Conservation (phyloP, 1,140 invertebrate species). For the Ceratosolen solmsi region DNA sequence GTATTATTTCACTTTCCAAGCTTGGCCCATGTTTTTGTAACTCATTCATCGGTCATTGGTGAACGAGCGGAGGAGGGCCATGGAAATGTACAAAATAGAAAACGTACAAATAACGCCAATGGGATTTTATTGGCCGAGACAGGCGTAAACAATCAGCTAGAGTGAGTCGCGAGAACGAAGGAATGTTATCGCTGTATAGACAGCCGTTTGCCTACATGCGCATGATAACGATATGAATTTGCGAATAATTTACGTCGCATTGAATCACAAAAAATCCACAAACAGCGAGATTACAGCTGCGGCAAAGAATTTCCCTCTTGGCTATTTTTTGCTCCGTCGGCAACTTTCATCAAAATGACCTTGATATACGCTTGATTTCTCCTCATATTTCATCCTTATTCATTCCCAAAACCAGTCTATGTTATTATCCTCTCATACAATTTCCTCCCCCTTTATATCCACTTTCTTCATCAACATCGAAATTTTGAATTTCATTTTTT, state of each 20-base stretch:
- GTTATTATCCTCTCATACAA: not conserved
- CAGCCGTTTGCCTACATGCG: not conserved
- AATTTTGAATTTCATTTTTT: not conserved
- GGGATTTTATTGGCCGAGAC: not conserved
- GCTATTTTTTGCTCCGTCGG: not conserved
- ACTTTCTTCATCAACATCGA: too few species aligned
- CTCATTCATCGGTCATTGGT: too few species aligned
- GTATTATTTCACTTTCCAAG: not conserved
- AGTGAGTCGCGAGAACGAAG: not conserved
- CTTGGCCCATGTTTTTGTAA: too few species aligned
- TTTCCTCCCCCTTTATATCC: not conserved
- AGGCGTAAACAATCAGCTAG: not conserved
- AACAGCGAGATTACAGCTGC: not conserved
- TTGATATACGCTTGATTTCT: conserved; percentile 53
- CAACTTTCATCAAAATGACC: conserved; percentile 27
- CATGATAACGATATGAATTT: not conserved
- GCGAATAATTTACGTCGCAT: not conserved
- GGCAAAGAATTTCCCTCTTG: conserved; percentile 16
- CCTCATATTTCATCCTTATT: conserved; percentile 63
- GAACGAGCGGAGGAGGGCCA: too few species aligned
- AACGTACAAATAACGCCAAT: too few species aligned
- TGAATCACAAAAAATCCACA: not conserved
- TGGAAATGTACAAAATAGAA: too few species aligned
- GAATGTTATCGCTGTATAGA: not conserved
- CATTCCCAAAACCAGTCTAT: conserved; percentile 51